A percentile compares a stretch with the other conserved stretches of the same genome.
Evolutionary conservation across 2,888 invertebrate species (phyloP).

Genomic region (Heliconius ismenius): DNA sequence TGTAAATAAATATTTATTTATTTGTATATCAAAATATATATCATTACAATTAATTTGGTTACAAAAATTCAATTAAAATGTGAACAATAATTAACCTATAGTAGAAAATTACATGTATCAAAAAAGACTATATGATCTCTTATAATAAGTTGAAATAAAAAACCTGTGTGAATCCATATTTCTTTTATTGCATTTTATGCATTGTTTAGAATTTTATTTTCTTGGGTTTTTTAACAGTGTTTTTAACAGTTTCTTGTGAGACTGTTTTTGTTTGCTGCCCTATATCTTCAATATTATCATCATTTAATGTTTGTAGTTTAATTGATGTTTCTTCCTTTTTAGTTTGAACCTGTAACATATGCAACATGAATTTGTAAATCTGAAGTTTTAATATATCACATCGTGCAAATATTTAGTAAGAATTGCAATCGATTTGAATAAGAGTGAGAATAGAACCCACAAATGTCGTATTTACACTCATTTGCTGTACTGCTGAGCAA

Average conservation of each 20-base stretch:
- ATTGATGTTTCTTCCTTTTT: constrained; percentile 72
- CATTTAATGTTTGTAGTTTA: constrained; percentile 70
- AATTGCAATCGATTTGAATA: not conserved
- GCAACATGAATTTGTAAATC: not conserved
- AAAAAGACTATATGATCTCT: constrained; percentile 6
- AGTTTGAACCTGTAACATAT: constrained; percentile 61
- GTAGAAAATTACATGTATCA: not conserved
- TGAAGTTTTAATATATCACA: not conserved
- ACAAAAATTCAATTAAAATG: not conserved
- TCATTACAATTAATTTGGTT: not conserved
- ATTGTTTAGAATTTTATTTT: constrained; percentile 69
- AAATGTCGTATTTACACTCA: too few species aligned
- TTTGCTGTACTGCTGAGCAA: too few species aligned
- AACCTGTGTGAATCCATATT: constrained; percentile 10
- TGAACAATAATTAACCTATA: not conserved
- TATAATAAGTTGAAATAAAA: constrained; percentile 24
- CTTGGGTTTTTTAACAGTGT: constrained; percentile 68
- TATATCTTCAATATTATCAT: constrained; percentile 72
- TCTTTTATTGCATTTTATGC: constrained; percentile 24
- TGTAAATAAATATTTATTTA: too few species aligned
- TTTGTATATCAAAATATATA: too few species aligned
- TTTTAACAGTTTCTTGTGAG: constrained; percentile 52
- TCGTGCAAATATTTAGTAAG: not conserved
- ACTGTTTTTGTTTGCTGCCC: constrained; percentile 51
- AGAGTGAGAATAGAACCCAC: not conserved